phyloP scores from a whole-genome alignment of 2,888 invertebrate species.

The Rugalucina vietnamica region DNA sequence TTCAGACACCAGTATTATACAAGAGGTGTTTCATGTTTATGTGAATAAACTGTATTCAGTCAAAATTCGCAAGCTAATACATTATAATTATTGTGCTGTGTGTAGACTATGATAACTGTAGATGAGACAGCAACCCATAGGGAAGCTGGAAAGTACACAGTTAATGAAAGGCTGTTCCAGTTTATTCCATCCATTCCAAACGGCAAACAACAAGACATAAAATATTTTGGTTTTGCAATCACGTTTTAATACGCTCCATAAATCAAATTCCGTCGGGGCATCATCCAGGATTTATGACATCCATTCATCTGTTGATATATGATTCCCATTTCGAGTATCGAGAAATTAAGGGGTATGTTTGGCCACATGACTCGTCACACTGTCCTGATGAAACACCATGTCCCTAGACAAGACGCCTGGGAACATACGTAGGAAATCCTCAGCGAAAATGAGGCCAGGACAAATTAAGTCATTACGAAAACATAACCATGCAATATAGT shows the following conservation, averaged over 20 bases:
- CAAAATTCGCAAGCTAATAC: not conserved
- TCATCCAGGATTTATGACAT: constrained; percentile 25
- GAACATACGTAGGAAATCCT: not conserved
- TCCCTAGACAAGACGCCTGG: not conserved
- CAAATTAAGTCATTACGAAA: too few species aligned
- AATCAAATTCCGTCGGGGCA: not conserved
- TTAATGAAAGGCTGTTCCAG: not conserved
- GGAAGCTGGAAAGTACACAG: not conserved
- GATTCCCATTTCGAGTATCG: not conserved
- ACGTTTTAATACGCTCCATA: not conserved
- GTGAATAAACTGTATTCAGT: not conserved
- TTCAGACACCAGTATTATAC: too few species aligned
- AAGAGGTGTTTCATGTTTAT: not conserved
- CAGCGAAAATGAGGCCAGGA: too few species aligned
- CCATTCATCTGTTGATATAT: constrained; percentile 21
- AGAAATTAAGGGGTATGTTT: constrained; percentile 22
- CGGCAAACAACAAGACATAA: not conserved
- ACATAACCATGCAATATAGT: too few species aligned
- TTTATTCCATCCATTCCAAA: not conserved
- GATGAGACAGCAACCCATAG: not conserved
- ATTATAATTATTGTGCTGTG: not conserved
- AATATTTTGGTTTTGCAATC: not conserved
- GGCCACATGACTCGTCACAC: constrained; percentile 21
- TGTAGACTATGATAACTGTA: not conserved
- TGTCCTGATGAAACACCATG: constrained; percentile 38